These are phyloP conservation scores for Urosaurus nigricauda DNA, from an alignment of 2,797 vertebrate genomes.

Conservation along the genomic window DNA sequence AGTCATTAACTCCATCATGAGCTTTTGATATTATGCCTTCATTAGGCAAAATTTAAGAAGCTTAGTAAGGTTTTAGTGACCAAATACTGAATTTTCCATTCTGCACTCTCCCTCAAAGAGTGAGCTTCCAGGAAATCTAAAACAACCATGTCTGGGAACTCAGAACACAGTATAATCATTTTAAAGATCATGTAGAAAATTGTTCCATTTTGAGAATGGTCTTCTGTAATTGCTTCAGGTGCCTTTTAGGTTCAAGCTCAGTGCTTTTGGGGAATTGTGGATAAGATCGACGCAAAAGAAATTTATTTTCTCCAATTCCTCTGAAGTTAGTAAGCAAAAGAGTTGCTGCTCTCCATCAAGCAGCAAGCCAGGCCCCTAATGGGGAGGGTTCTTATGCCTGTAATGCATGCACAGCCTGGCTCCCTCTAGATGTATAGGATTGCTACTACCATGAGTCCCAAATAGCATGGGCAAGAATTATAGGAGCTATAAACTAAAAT, in stretches of 20 bases:
- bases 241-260: background rate
- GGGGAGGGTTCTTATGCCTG: background rate
- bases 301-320: background rate
- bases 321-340: constrained; percentile 21
- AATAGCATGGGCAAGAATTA: too few relatives aligned
- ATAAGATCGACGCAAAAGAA: constrained; percentile 26
- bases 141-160: constrained; percentile 9
- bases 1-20: constrained; percentile 61
- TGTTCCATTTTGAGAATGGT: constrained; percentile 25
- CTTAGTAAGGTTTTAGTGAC: constrained; percentile 53
- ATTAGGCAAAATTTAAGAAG: constrained; percentile 55
- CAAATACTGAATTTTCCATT: constrained; percentile 41
- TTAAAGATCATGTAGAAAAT: constrained; percentile 15
- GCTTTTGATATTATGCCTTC: constrained; percentile 52
- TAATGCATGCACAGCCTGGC: background rate
- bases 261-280: constrained; percentile 31
- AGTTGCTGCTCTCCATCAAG: background rate
- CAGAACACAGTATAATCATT: constrained; percentile 40
- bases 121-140: constrained; percentile 15
- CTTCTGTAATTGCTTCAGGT: background rate
- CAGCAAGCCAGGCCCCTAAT: background rate
- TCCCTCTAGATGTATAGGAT: background rate
- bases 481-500: too few relatives aligned
- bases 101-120: background rate
- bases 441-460: too few relatives aligned